Evolutionary conservation across 1,140 invertebrate species (phyloP), one percentile per base, ranked within the genome.

Genomic region (Bicyclus anynana): DNA sequence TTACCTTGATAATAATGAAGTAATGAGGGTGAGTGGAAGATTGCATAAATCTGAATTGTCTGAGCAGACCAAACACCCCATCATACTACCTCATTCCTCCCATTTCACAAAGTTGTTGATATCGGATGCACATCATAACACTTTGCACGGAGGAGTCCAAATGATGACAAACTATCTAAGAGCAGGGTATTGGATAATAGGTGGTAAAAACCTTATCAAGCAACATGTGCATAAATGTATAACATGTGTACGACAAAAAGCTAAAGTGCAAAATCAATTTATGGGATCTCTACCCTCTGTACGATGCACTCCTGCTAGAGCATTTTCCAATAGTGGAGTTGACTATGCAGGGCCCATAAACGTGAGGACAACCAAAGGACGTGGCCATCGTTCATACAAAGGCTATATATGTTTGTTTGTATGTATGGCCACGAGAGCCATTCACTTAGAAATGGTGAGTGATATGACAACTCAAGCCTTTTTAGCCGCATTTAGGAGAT

Each of bases 141-240:
- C 23, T 23, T 7, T 23, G 2, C 23, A 23, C 7, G 23, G 23
- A 23, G 23, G 23, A 23, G 7, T 23, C 23, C 23, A 59, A 23
- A 18, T 58, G 13, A 73, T 69, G 62, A 59, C 68, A 59, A 23
- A 44, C 1, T 67, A 62, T 38, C 12, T 71, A 9, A 35, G 61
- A 47, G 57, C 52, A 1, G 48, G 42, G 13, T 62, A 71, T 13
- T 71, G 68, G 68, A 20, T 71, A 1, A 47, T 66, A 13, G 54
- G 49, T 12, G 16, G 64, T 48, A 66, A 68, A 49, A 49, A 42
- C 14, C 42, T 21, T 21, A 63, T 66, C 1, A 63, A 51, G 51
- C 40, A 59, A 53, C 53, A 20, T 29, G 54, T 53, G 10, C 50
- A 29, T 46, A 44, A 37, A 12, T 65, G 58, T 20, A 51, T 37